Conservation (phyloP, 2,888 invertebrate species). For the Morinoia aosen region DNA sequence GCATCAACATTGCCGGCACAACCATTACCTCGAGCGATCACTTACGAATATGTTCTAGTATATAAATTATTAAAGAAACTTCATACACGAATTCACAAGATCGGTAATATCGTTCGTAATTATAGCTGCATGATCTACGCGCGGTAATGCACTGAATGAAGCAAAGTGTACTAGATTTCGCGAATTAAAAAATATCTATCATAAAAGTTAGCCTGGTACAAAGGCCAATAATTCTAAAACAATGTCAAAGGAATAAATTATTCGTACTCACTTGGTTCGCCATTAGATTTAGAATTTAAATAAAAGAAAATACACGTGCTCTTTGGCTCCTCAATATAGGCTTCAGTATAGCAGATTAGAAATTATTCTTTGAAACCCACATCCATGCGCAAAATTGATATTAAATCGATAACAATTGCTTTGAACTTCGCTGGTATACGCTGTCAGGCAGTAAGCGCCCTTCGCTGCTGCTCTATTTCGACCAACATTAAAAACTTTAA, state of each 20-base stretch:
- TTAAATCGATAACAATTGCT: background rate
- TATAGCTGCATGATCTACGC: background rate
- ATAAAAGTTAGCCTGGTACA: background rate
- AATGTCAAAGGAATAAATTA: background rate
- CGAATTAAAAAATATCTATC: background rate
- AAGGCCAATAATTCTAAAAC: background rate
- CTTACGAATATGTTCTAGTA: background rate
- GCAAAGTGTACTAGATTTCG: background rate
- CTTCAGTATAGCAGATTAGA: background rate
- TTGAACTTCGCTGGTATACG: background rate
- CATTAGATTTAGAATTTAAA: background rate
- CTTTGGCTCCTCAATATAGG: background rate
- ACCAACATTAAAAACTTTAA: too few species aligned
- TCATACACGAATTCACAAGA: background rate
- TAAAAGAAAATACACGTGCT: background rate
- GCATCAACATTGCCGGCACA: background rate
- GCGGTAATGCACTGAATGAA: background rate
- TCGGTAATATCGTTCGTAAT: background rate
- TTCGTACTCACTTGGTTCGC: background rate
- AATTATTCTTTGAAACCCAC: background rate
- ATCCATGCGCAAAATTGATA: background rate
- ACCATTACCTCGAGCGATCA: background rate
- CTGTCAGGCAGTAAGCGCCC: too few species aligned
- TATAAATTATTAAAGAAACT: background rate
- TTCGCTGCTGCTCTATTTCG: too few species aligned